These are phyloP conservation scores for Tubulanus polymorphus DNA, from an alignment of 2,888 invertebrate genomes.

Conservation along the genomic window DNA sequence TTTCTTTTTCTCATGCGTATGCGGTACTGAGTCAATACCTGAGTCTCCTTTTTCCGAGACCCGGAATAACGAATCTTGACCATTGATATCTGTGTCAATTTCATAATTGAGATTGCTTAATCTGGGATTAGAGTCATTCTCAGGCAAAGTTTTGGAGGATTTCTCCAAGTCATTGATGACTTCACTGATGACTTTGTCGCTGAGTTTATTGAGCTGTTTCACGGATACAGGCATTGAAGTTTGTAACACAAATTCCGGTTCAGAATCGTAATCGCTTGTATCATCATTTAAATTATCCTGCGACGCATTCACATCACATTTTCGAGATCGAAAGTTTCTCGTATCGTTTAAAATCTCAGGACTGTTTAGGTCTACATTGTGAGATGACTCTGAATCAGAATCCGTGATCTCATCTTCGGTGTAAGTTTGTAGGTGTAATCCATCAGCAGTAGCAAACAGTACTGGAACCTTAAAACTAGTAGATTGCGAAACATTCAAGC, in stretches of 20 bases:
- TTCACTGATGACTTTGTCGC: neutral
- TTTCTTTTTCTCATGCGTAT: neutral
- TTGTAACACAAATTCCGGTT: conserved; percentile 36
- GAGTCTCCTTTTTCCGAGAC: neutral
- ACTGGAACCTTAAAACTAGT: conserved; percentile 38
- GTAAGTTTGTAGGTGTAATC: conserved; percentile 35
- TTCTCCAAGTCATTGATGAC: neutral
- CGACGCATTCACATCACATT: conserved; percentile 40
- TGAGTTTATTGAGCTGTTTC: conserved; percentile 1
- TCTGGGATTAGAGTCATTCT: neutral
- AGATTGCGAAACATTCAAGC: neutral
- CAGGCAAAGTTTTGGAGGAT: neutral
- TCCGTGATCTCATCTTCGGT: conserved; percentile 19
- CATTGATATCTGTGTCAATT: neutral
- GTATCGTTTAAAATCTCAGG: neutral
- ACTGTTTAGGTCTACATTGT: conserved; percentile 9
- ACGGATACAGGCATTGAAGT: conserved; percentile 38
- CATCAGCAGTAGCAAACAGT: conserved; percentile 43
- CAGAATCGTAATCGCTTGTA: conserved; percentile 47
- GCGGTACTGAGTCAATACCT: neutral
- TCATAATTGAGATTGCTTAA: neutral
- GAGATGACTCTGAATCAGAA: neutral
- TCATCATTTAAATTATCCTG: conserved; percentile 30
- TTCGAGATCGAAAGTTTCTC: conserved; percentile 20
- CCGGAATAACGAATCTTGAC: no score